These are phyloP conservation scores for Dipus sagitta DNA, from an alignment of 2,797 vertebrate genomes.

Conservation along the genomic window DNA sequence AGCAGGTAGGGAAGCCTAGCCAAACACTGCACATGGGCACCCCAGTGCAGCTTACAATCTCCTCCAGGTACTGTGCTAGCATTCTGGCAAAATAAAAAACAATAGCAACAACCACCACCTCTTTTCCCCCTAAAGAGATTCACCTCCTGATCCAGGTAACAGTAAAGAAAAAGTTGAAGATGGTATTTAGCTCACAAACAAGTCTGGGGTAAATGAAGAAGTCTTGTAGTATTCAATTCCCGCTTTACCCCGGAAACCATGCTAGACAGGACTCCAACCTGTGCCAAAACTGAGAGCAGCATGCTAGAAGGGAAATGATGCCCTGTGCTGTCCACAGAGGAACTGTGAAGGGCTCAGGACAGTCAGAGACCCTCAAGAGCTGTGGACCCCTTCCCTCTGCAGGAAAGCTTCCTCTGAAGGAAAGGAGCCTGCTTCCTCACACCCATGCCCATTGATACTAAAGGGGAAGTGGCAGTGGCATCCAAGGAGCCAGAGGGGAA, in stretches of 20 bases:
- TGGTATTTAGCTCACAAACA: background rate
- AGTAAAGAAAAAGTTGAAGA: conserved; percentile 1
- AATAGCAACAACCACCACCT: too few species aligned
- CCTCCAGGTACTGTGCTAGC: background rate
- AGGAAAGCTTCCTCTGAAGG: background rate
- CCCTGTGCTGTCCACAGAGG: background rate
- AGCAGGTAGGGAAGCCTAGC: background rate
- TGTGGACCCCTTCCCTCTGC: background rate
- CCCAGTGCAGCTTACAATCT: background rate
- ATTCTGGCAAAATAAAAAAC: background rate
- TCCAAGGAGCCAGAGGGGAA: background rate
- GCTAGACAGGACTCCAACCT: background rate
- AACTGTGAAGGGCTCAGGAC: background rate
- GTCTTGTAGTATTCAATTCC: too few species aligned
- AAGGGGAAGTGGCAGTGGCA: background rate
- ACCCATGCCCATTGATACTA: background rate
- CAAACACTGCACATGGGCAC: rapidly evolving
- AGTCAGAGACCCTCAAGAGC: background rate
- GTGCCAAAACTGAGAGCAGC: background rate
- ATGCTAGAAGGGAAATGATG: background rate
- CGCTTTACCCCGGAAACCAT: too few species aligned
- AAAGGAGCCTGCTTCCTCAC: background rate
- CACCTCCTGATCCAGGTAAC: background rate
- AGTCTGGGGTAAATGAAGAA: background rate
- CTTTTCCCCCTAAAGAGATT: background rate